Percentiles rank a stretch among this genome's conserved stretches.
These are phyloP conservation scores for Theropithecus gelada DNA, from an alignment of 2,113 vertebrate species.

Conservation along the genomic window DNA sequence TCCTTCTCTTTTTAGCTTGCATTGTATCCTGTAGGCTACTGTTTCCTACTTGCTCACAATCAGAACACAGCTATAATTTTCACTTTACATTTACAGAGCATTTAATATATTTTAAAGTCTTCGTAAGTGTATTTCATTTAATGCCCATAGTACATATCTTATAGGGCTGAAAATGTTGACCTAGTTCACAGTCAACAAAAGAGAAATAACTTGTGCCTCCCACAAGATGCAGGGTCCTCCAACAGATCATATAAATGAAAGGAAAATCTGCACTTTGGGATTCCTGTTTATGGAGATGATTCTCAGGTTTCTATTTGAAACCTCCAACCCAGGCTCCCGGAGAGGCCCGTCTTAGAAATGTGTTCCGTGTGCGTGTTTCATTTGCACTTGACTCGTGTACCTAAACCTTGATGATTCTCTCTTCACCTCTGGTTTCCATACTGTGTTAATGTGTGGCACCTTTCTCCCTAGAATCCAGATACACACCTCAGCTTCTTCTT, in stretches of 20 bases:
- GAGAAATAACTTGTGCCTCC: neutral
- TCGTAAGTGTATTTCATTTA: neutral
- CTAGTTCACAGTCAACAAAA: neutral
- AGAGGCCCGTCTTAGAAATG: neutral
- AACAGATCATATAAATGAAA: neutral
- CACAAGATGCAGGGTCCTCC: neutral
- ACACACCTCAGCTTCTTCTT: neutral
- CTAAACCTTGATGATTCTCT: neutral
- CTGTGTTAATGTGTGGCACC: neutral
- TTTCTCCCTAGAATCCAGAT: neutral
- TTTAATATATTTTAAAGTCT: neutral
- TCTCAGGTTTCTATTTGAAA: neutral
- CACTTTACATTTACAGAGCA: neutral
- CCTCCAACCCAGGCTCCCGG: neutral
- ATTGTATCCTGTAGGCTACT: neutral
- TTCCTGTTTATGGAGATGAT: neutral
- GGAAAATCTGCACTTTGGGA: neutral
- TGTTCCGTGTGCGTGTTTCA: fast-evolving
- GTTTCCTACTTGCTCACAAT: neutral
- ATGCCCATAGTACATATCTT: neutral
- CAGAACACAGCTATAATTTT: neutral
- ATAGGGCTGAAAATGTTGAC: neutral
- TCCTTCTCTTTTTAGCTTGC: neutral
- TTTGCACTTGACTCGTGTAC: neutral
- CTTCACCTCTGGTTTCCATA: neutral